Evolutionary conservation across 2,888 invertebrate species (phyloP).

Genomic region (Ligdia adustata): DNA sequence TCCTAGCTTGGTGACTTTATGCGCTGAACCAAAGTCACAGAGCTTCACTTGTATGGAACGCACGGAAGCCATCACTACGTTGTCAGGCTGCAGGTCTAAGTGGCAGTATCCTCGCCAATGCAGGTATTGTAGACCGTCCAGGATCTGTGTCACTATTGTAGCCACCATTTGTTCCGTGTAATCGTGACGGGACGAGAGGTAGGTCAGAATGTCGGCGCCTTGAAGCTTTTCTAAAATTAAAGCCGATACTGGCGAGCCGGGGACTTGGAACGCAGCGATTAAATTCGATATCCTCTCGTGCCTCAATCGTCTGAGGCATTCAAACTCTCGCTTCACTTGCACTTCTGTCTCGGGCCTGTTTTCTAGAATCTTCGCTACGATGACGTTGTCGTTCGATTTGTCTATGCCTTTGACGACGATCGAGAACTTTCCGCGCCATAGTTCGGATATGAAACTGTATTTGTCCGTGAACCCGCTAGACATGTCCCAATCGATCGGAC

Average conservation of each 20-base stretch:
- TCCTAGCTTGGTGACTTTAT: slow-evolving; percentile 91
- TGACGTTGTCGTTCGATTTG: slow-evolving; percentile 88
- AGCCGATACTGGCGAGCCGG: slow-evolving; percentile 87
- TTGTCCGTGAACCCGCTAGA: slow-evolving; percentile 88
- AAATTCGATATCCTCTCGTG: slow-evolving; percentile 94
- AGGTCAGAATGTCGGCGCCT: slow-evolving; percentile 96
- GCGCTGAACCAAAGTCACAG: slow-evolving; percentile 95
- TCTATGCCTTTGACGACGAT: slow-evolving; percentile 92
- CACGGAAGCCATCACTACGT: slow-evolving; percentile 95
- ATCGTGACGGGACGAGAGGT: slow-evolving; percentile 93
- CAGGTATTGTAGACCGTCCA: slow-evolving; percentile 96
- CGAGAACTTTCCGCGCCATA: slow-evolving; percentile 93
- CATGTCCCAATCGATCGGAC: slow-evolving; percentile 89
- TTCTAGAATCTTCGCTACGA: slow-evolving; percentile 93
- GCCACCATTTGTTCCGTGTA: slow-evolving; percentile 97
- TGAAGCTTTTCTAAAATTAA: slow-evolving; percentile 93
- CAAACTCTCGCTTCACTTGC: slow-evolving; percentile 91
- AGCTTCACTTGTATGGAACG: slow-evolving; percentile 94
- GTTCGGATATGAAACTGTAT: slow-evolving; percentile 94
- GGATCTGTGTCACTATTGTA: slow-evolving; percentile 92
- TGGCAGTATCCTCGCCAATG: slow-evolving; percentile 97
- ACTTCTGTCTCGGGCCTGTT: slow-evolving; percentile 86
- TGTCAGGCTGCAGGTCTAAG: slow-evolving; percentile 96
- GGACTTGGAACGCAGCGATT: slow-evolving; percentile 88
- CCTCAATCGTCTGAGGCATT: slow-evolving; percentile 90